phyloP scores from a whole-genome alignment of 53 echinoderm and acorn worm genomes.

The Arbacia lixula region DNA sequence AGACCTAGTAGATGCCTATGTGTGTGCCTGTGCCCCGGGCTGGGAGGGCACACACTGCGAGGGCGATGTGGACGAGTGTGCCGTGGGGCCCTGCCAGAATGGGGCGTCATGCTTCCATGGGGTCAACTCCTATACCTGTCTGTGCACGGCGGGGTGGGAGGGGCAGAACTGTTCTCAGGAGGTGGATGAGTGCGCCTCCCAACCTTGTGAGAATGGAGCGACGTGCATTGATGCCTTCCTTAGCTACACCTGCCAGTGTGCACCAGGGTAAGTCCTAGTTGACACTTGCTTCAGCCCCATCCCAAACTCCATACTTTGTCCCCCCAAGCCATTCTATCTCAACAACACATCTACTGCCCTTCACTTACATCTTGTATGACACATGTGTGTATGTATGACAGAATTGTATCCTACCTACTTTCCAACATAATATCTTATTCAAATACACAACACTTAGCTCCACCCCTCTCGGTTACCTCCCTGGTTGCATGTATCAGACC shows the following conservation, averaged over 20 bases:
- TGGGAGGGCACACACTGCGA: slow-evolving; percentile 90
- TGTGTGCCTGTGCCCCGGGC: slow-evolving; percentile 75
- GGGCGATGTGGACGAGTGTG: slow-evolving; percentile 84
- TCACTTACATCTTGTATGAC: no score
- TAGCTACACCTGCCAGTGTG: slow-evolving; percentile 80
- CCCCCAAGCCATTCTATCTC: no score
- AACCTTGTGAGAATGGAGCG: slow-evolving; percentile 85
- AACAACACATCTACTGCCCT: no score
- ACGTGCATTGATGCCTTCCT: slow-evolving; percentile 72
- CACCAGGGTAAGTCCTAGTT: slow-evolving; percentile 89
- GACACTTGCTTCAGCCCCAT: no score
- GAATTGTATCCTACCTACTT: no score
- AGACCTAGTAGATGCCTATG: slow-evolving; percentile 75
- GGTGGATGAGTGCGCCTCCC: slow-evolving; percentile 81
- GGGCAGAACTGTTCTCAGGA: slow-evolving; percentile 79
- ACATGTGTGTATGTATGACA: no score
- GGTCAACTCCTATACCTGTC: slow-evolving; percentile 76
- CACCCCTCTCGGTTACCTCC: no score
- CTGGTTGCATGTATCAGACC: no score
- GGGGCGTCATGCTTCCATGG: slow-evolving; percentile 85
- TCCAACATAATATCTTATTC: no score
- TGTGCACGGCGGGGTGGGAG: slow-evolving; percentile 76
- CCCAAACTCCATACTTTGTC: no score
- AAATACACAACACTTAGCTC: no score
- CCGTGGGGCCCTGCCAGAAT: slow-evolving; percentile 73